Evolutionary conservation across 2,797 vertebrate species (phyloP).

Genomic region (Carapus acus): DNA sequence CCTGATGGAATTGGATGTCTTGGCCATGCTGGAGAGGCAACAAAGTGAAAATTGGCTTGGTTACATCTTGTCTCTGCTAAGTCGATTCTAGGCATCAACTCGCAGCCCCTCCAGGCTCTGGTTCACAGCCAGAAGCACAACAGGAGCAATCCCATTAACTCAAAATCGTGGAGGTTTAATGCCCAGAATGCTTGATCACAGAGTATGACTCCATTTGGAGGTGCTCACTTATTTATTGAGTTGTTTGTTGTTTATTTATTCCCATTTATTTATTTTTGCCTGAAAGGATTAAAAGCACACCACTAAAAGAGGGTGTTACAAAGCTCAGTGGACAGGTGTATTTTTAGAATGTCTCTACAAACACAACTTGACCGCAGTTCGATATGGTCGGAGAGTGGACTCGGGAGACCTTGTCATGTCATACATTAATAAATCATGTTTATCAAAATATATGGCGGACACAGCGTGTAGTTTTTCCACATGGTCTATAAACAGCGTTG

Average conservation of each 20-base stretch:
- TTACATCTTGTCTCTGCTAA: conserved; percentile 53
- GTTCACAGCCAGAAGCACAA: conserved; percentile 52
- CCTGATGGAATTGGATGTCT: conserved; percentile 69
- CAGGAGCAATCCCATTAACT: conserved; percentile 71
- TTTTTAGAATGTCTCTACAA: conserved; percentile 34
- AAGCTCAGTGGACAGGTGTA: conserved; percentile 43
- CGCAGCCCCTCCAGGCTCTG: conserved; percentile 42
- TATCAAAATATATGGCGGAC: too few relatives aligned
- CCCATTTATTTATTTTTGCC: too few relatives aligned
- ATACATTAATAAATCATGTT: too few relatives aligned
- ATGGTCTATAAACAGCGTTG: conserved; percentile 34
- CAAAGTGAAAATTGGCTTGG: conserved; percentile 69
- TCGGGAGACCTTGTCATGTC: background rate
- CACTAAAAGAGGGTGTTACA: conserved; percentile 31
- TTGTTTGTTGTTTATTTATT: too few relatives aligned
- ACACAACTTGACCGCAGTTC: conserved; percentile 14
- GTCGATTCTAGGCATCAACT: conserved; percentile 54
- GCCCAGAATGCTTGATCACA: conserved; percentile 47
- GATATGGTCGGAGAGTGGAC: background rate
- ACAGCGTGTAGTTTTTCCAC: conserved; percentile 45
- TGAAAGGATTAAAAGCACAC: conserved; percentile 35
- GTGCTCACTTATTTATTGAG: conserved; percentile 51
- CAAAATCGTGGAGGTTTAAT: conserved; percentile 55
- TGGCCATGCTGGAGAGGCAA: conserved; percentile 63
- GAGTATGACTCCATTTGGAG: conserved; percentile 47